Conservation (phyloP, 2,113 vertebrate species). For the Oxygymnocypris stewartii region DNA sequence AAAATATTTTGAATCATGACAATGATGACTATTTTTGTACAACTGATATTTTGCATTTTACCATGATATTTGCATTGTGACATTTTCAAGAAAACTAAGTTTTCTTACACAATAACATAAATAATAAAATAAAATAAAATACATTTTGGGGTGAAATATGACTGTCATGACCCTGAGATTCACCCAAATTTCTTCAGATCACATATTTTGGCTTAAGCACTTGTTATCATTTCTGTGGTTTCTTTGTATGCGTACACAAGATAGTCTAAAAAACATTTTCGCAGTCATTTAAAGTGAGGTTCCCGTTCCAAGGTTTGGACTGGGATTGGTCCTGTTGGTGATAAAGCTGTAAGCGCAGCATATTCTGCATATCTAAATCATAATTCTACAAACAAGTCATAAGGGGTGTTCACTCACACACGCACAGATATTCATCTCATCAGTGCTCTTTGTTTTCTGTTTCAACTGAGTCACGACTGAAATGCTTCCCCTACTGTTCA, state of each 20-base stretch:
- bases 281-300: background rate
- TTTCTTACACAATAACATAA: background rate
- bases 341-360: background rate
- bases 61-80: too few relatives aligned
- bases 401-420: background rate
- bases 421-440: background rate
- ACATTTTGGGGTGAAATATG: background rate
- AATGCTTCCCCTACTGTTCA: slow-evolving; percentile 7
- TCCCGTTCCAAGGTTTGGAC: background rate
- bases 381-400: slow-evolving; percentile 8
- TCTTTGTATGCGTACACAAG: background rate
- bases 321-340: background rate
- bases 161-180: background rate
- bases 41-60: background rate
- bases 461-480: background rate
- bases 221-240: background rate
- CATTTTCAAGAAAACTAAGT: background rate
- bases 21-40: background rate
- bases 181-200: background rate
- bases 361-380: slow-evolving; percentile 13
- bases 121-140: too few relatives aligned
- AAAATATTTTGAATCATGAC: background rate
- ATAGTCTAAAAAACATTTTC: background rate
- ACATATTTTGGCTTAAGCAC: background rate
- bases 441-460: background rate